Percentiles rank a stretch among this genome's conserved stretches.
phyloP scores from a whole-genome alignment of 2,113 vertebrate species.

The Agapornis roseicollis region DNA sequence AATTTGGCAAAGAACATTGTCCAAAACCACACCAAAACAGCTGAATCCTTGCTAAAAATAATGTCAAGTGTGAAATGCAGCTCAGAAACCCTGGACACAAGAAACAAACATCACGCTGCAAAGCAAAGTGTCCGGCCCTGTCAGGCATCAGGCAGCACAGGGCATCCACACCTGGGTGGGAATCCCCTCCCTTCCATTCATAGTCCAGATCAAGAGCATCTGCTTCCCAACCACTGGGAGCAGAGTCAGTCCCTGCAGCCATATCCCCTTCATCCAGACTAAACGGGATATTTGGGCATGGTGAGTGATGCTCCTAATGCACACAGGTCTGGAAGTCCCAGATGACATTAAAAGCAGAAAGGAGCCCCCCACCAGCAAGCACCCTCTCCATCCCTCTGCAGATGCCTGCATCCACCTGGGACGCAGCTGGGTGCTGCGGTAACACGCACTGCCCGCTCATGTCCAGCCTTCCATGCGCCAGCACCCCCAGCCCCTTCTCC shows the following conservation, averaged over 20 bases:
- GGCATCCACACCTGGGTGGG: neutral
- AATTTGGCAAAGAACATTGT: neutral
- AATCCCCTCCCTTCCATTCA: neutral
- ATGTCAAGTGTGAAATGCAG: neutral
- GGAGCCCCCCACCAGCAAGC: neutral
- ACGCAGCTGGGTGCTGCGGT: neutral
- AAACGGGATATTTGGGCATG: neutral
- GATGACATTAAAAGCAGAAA: neutral
- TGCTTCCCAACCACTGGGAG: neutral
- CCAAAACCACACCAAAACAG: neutral
- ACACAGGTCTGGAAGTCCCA: neutral
- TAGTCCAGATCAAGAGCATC: neutral
- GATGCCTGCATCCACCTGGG: neutral
- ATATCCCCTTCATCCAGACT: neutral
- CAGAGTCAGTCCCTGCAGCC: neutral
- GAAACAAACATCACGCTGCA: neutral
- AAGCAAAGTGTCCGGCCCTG: rapidly evolving
- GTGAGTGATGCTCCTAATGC: neutral
- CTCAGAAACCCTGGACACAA: neutral
- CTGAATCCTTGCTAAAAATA: neutral
- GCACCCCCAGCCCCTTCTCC: neutral
- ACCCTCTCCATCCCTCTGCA: neutral
- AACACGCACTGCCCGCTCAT: neutral
- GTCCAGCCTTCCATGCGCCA: neutral
- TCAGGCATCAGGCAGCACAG: neutral